Evolutionary conservation across 2,113 vertebrate species (phyloP).

Genomic region (Rattus rattus): DNA sequence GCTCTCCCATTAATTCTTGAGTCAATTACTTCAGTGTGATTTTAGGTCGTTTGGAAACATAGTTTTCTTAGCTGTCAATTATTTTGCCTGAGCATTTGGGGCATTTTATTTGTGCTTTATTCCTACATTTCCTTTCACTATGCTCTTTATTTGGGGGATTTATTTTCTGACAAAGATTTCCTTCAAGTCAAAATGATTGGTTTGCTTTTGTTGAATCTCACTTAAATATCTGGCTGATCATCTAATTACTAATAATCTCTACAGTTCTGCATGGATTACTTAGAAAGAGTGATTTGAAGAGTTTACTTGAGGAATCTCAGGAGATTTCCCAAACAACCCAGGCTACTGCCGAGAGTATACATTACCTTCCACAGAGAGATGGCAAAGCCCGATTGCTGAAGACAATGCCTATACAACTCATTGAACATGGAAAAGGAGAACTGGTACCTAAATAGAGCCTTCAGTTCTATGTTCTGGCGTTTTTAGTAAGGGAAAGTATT

Average conservation of each 20-base stretch:
- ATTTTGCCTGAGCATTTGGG: neutral
- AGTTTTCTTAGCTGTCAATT: slow-evolving; percentile 11
- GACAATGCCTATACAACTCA: neutral
- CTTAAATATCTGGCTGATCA: slow-evolving; percentile 12
- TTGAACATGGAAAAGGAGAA: neutral
- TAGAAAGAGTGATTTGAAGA: neutral
- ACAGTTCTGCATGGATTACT: neutral
- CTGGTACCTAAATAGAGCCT: neutral
- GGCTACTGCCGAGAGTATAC: neutral
- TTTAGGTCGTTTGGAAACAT: neutral
- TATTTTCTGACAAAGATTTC: neutral
- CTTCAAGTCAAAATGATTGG: slow-evolving; percentile 6
- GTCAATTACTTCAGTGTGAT: neutral
- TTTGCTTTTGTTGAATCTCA: slow-evolving; percentile 42
- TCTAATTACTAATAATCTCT: slow-evolving; percentile 33
- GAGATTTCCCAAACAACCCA: neutral
- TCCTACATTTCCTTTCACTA: neutral
- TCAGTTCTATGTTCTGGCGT: neutral
- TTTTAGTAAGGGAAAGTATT: neutral
- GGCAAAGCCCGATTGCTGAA: neutral
- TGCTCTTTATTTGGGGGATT: slow-evolving; percentile 6
- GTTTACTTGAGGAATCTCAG: neutral
- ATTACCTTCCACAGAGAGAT: neutral
- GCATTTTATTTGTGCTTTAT: neutral
- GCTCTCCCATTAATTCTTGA: neutral